These are phyloP conservation scores for Drosophila erecta DNA, from an alignment of 1,140 invertebrate species.

Conservation along the genomic window DNA sequence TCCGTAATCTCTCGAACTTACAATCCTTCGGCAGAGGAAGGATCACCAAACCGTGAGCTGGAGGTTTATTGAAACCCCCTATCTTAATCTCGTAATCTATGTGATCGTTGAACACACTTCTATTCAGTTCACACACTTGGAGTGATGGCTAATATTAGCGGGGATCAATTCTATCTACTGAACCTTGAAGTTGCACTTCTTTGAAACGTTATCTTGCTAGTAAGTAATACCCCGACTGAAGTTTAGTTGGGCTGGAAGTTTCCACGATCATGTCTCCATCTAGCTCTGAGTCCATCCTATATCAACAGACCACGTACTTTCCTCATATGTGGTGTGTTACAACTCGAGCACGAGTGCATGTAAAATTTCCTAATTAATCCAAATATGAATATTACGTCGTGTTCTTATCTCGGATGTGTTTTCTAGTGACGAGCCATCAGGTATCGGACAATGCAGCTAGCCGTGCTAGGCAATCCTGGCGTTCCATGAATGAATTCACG, in stretches of 20 bases:
- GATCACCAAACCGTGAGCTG: too few species aligned
- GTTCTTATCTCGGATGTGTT: conserved; percentile 54
- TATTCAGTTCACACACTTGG: too few species aligned
- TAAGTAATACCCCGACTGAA: conserved; percentile 1
- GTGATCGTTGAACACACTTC: too few species aligned
- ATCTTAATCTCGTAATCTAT: too few species aligned
- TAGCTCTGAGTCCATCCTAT: conserved; percentile 23
- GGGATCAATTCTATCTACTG: too few species aligned
- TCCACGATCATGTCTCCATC: conserved; percentile 48
- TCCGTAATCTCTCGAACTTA: too few species aligned
- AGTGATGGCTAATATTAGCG: too few species aligned
- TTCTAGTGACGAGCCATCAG: conserved; percentile 51
- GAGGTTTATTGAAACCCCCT: too few species aligned
- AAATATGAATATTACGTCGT: conserved; percentile 59
- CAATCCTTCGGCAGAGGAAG: too few species aligned
- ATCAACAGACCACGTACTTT: conserved; percentile 35
- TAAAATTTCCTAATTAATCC: conserved; percentile 71
- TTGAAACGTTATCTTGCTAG: too few species aligned
- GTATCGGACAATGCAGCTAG: not conserved
- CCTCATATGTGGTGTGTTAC: conserved; percentile 22
- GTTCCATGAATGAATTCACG: conserved; percentile 68
- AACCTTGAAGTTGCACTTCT: too few species aligned
- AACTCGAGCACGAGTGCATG: not conserved
- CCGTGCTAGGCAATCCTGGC: conserved; percentile 4
- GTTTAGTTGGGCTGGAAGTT: conserved; percentile 66